A percentile compares a stretch with the other conserved stretches of the same genome.
These are phyloP conservation scores for Empis stercorea DNA, from an alignment of 2,888 invertebrate genomes.

Conservation along the genomic window DNA sequence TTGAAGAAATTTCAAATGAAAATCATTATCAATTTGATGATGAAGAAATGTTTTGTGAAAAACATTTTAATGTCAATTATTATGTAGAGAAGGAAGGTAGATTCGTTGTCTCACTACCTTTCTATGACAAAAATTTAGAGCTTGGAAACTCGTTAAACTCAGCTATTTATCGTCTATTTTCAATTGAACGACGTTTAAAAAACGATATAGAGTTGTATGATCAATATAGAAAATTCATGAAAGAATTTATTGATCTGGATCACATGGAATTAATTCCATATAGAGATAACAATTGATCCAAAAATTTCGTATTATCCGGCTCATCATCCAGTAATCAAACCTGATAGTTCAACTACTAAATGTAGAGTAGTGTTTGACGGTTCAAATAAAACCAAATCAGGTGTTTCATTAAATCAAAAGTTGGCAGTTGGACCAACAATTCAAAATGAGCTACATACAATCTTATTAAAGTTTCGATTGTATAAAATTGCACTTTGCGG, in stretches of 20 bases:
- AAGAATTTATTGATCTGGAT: background rate
- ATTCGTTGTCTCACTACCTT: constrained; percentile 9
- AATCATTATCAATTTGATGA: constrained; percentile 7
- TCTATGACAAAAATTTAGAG: background rate
- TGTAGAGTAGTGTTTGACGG: constrained; percentile 7
- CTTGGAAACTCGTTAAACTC: background rate
- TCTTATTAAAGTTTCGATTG: constrained; percentile 3
- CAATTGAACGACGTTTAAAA: background rate
- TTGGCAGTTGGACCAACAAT: constrained; percentile 16
- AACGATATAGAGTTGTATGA: background rate
- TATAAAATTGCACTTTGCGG: constrained; percentile 12
- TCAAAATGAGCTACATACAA: constrained; percentile 13
- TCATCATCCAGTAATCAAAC: constrained; percentile 4
- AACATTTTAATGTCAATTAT: constrained; percentile 5
- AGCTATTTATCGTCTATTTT: background rate
- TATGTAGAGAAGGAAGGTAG: constrained; percentile 5
- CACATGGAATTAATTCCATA: background rate
- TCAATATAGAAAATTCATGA: background rate
- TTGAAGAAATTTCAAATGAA: constrained; percentile 8
- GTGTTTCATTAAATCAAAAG: constrained; percentile 16
- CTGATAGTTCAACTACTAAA: constrained; percentile 5
- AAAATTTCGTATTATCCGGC: background rate
- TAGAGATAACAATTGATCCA: too few species aligned
- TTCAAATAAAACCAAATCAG: constrained; percentile 7
- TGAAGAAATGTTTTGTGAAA: constrained; percentile 8